Evolutionary conservation across 2,797 vertebrate species (phyloP), one percentile per base, ranked within the genome.

Genomic region (Diceros bicornis): DNA sequence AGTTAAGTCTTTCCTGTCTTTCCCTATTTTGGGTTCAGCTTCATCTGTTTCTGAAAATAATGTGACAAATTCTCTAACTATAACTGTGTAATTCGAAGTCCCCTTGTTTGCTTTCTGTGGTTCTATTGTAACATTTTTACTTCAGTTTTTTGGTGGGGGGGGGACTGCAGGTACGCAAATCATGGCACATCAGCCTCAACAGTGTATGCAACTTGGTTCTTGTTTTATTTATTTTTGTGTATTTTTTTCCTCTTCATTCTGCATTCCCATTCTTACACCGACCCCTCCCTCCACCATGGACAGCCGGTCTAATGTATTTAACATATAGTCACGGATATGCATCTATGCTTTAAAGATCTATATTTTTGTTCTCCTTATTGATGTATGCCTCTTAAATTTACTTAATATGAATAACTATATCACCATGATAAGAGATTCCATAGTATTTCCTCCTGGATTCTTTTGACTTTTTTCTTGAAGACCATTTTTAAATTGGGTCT

Each of bases 31-130:
- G 17, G 52, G 5, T 41, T 55, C 18, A 25, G 0, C 3, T 34
- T 91, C 77, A 66, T 86, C 92, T 96, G 32, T 64, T 91, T 84
- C 78, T 84, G 9, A 62, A 61, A 77, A 7, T 44, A 9, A 59
- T 89, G 13, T n/a, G 29, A 44, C 64, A 81, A 44, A 47, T 27
- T 79, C 41, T 47, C 2, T 68, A 84, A 37, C 57, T 89, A 64
- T 72, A 41, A 61, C 20, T 91, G 20, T 91, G 6, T 84, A n/a
- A 52, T 41, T 88, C 57, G 72, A 62, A 83, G 11, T 64, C 6
- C 88, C 7, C 16, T 34, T 50, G 9, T 68, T 72, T 47, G 4
- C n/a, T 77, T 89, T 64, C 52, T 72, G 7, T 44, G 29, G 44
- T 21, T 92, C 14, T 83, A 2, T 14, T 74, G 47, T 10, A 72